phyloP scores from a whole-genome alignment of 92 coral and sea anemone species.

The Porites divaricata region DNA sequence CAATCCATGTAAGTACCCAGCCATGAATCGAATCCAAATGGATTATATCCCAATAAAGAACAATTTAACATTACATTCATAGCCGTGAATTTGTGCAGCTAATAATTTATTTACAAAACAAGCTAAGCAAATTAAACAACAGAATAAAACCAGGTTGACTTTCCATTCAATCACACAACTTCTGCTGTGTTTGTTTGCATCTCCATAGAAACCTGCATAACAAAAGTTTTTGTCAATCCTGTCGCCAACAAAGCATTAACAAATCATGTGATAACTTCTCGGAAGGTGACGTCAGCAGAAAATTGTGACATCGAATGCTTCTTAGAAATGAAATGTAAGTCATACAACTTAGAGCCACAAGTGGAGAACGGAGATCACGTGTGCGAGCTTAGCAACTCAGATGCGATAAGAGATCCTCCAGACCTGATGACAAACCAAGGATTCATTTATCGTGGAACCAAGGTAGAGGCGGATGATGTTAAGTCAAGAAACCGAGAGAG shows the following conservation, averaged over 20 bases:
- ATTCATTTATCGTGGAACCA: constrained; percentile 3
- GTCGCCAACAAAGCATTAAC: neutral
- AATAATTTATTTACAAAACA: too few species aligned
- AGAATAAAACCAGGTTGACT: too few species aligned
- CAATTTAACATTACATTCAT: too few species aligned
- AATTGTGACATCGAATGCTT: constrained; percentile 13
- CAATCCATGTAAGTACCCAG: too few species aligned
- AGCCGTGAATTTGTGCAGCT: too few species aligned
- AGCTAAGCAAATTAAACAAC: too few species aligned
- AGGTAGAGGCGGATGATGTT: neutral
- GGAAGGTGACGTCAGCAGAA: constrained; percentile 8
- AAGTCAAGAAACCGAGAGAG: too few species aligned
- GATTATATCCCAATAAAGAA: too few species aligned
- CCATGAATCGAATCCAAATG: too few species aligned
- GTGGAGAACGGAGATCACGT: constrained; percentile 7
- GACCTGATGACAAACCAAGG: constrained; percentile 10
- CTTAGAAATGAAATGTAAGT: constrained; percentile 8
- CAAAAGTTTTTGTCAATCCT: neutral
- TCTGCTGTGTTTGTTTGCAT: too few species aligned
- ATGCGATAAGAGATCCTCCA: constrained; percentile 9
- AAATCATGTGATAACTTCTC: constrained; percentile 26
- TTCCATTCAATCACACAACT: too few species aligned
- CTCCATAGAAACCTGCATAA: constrained; percentile 4
- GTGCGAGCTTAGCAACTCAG: constrained; percentile 38
- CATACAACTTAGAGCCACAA: constrained; percentile 17